These are phyloP conservation scores for Bombus pascuorum DNA, from an alignment of 1,140 invertebrate genomes.

Conservation along the genomic window DNA sequence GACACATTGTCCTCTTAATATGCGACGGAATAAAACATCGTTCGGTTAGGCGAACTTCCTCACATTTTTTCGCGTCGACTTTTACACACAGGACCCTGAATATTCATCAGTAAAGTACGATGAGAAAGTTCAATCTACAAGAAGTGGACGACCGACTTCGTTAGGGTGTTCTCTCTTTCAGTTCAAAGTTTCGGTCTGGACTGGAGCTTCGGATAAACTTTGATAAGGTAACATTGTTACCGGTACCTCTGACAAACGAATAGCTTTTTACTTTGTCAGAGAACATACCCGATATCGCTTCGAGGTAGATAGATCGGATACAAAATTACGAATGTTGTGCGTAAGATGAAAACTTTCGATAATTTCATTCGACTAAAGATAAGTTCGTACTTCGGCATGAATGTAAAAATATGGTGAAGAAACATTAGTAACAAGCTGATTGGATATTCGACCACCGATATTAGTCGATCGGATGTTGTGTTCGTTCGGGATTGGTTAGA, in stretches of 20 bases:
- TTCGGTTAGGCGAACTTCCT: constrained; percentile 48
- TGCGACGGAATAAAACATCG: constrained; percentile 38
- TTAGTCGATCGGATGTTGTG: too few species aligned
- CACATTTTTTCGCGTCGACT: constrained; percentile 29
- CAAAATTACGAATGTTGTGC: constrained; percentile 34
- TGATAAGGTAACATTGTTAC: constrained; percentile 59
- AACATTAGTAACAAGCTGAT: too few species aligned
- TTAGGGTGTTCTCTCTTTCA: constrained; percentile 39
- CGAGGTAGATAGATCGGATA: constrained; percentile 35
- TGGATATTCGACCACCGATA: too few species aligned
- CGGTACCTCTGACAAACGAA: constrained; percentile 50
- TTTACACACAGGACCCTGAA: constrained; percentile 58
- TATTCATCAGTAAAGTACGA: constrained; percentile 61
- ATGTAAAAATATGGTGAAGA: not conserved
- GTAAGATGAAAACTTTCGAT: constrained; percentile 31
- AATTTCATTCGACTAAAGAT: not conserved
- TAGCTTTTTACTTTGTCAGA: constrained; percentile 21
- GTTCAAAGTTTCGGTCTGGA: constrained; percentile 52
- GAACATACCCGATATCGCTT: constrained; percentile 12
- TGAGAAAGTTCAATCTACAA: constrained; percentile 57
- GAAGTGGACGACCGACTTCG: constrained; percentile 54
- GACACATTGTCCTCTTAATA: constrained; percentile 28
- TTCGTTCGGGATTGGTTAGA: too few species aligned
- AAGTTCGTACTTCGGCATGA: not conserved
- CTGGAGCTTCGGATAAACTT: constrained; percentile 59